phyloP scores from a whole-genome alignment of 2,113 vertebrate genomes.

The Passerina amoena region DNA sequence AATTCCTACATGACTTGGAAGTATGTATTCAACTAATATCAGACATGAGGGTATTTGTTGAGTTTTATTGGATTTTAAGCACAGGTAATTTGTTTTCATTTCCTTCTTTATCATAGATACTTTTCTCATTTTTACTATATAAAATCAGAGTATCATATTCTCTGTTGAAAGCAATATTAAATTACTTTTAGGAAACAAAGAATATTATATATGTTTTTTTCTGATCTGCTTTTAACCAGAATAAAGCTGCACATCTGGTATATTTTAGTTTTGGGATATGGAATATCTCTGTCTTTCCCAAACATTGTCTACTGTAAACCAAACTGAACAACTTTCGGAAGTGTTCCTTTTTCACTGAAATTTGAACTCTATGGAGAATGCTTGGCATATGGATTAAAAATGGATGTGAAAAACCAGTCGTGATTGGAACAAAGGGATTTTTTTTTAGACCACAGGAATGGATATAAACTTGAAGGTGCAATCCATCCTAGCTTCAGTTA shows the following conservation, averaged over 20 bases:
- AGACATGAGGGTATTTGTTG: conserved; percentile 20
- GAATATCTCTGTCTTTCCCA: conserved; percentile 68
- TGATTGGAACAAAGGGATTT: conserved; percentile 39
- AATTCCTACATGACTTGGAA: conserved; percentile 55
- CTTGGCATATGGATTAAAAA: conserved; percentile 52
- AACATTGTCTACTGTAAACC: conserved; percentile 74
- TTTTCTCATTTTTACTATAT: conserved; percentile 64
- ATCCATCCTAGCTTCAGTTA: conserved; percentile 35
- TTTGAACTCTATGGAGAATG: conserved; percentile 52
- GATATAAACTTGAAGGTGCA: conserved; percentile 14
- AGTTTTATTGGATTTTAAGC: conserved; percentile 69
- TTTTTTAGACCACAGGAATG: conserved; percentile 40
- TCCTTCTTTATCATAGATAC: conserved; percentile 69
- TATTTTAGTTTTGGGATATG: conserved; percentile 77
- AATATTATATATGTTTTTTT: conserved; percentile 65
- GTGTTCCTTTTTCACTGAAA: conserved; percentile 72
- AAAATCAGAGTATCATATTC: conserved; percentile 68
- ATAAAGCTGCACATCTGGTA: conserved; percentile 76
- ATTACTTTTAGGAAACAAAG: conserved; percentile 74
- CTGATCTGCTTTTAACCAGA: conserved; percentile 68
- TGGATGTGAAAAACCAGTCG: conserved; percentile 47
- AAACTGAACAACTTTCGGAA: conserved; percentile 77
- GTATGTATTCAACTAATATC: conserved; percentile 30
- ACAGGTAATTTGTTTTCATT: conserved; percentile 68
- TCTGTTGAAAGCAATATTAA: conserved; percentile 76